Percentiles rank a stretch among this genome's conserved stretches.
Conservation (phyloP, 2,113 vertebrate species). For the Coptodon rendalli region DNA sequence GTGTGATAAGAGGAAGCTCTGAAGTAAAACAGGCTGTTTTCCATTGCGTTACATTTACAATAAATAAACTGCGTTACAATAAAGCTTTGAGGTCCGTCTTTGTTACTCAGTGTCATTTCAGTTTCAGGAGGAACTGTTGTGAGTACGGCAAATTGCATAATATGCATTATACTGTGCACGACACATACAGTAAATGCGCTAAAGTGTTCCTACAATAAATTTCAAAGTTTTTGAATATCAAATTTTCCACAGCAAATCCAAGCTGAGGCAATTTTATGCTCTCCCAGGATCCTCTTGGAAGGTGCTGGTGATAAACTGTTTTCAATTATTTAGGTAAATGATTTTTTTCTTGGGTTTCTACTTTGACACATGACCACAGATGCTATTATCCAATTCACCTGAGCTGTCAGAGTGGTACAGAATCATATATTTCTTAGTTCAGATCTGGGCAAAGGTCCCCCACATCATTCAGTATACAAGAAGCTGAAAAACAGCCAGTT, state of each 20-base stretch:
- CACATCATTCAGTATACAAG: neutral
- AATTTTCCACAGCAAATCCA: neutral
- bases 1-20: accelerated
- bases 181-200: neutral
- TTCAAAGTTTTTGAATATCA: neutral
- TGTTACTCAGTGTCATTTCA: neutral
- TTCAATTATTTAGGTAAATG: neutral
- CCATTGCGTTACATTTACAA: neutral
- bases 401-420: neutral
- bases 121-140: neutral
- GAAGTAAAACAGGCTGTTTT: neutral
- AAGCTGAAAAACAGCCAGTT: neutral
- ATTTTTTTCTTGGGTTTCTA: neutral
- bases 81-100: neutral
- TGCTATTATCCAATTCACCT: neutral
- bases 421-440: neutral
- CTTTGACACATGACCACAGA: neutral
- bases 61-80: accelerated
- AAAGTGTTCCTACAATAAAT: neutral
- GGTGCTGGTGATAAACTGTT: neutral
- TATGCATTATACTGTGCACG: neutral
- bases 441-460: neutral
- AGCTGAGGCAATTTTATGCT: neutral
- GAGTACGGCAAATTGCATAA: accelerated
- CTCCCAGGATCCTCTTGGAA: neutral